These are phyloP conservation scores for Drosophila paranaensis DNA, from an alignment of 2,888 invertebrate genomes.

Conservation along the genomic window DNA sequence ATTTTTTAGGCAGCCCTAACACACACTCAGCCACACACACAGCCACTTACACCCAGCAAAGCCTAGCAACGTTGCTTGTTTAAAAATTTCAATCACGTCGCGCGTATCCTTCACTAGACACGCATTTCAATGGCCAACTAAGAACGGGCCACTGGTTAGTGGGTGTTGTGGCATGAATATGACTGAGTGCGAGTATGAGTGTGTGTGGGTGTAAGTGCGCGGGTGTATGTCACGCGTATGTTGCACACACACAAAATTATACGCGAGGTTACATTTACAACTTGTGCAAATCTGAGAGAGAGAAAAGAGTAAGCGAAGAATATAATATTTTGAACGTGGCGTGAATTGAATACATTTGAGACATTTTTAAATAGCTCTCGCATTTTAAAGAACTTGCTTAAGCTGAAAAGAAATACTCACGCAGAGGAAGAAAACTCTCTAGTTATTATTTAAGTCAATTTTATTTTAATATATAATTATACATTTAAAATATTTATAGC, in stretches of 20 bases:
- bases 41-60: slow-evolving; percentile 7
- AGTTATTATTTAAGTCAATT: too few relatives aligned
- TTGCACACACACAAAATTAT: slow-evolving; percentile 24
- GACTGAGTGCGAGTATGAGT: neutral
- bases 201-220: neutral
- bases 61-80: slow-evolving; percentile 42
- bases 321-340: slow-evolving; percentile 31
- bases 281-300: slow-evolving; percentile 25
- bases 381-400: too few relatives aligned
- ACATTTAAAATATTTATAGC: too few relatives aligned
- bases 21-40: slow-evolving; percentile 6
- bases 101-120: slow-evolving; percentile 76
- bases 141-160: slow-evolving; percentile 16
- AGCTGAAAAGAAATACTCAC: too few relatives aligned
- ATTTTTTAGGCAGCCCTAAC: slow-evolving; percentile 49
- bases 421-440: too few relatives aligned
- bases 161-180: neutral
- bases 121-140: slow-evolving; percentile 72
- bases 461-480: too few relatives aligned
- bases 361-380: neutral
- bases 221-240: slow-evolving; percentile 25
- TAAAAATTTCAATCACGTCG: slow-evolving; percentile 77
- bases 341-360: neutral
- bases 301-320: neutral
- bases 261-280: slow-evolving; percentile 45